Conservation (phyloP, 2,113 vertebrate genomes). For the Mustela lutreola region DNA sequence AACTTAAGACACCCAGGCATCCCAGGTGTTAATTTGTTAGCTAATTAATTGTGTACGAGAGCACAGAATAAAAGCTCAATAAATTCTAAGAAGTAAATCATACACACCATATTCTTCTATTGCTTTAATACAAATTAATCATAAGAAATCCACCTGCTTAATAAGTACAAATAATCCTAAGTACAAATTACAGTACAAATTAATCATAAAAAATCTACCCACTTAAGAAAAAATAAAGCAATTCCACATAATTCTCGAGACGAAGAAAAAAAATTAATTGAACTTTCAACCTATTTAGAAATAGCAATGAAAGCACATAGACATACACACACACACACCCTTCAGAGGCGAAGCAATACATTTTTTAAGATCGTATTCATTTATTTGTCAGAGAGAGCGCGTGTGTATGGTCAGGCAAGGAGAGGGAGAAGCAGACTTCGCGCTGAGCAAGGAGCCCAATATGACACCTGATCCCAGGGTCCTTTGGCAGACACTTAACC, state of each 20-base stretch:
- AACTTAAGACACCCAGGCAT: too few species aligned
- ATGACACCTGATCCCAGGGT: too few species aligned
- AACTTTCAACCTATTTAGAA: constrained; percentile 48
- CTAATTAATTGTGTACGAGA: background rate
- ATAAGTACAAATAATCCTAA: too few species aligned
- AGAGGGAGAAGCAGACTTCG: too few species aligned
- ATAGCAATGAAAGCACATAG: background rate
- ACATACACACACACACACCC: background rate
- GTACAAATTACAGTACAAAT: background rate
- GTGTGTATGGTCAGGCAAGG: too few species aligned
- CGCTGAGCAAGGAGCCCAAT: too few species aligned
- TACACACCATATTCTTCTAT: background rate
- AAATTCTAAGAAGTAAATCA: background rate
- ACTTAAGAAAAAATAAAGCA: background rate
- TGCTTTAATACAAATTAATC: background rate
- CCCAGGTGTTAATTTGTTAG: too few species aligned
- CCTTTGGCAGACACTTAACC: too few species aligned
- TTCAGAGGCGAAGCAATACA: background rate
- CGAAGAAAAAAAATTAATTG: background rate
- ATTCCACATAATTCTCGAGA: background rate
- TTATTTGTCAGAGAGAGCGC: too few species aligned
- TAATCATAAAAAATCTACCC: background rate
- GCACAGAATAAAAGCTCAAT: background rate
- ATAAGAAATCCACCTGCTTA: background rate
- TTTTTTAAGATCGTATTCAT: background rate